A percentile compares a stretch with the other conserved stretches of the same genome.
These are phyloP conservation scores for Dromas ardeola DNA, from an alignment of 2,113 vertebrate species.

Conservation along the genomic window DNA sequence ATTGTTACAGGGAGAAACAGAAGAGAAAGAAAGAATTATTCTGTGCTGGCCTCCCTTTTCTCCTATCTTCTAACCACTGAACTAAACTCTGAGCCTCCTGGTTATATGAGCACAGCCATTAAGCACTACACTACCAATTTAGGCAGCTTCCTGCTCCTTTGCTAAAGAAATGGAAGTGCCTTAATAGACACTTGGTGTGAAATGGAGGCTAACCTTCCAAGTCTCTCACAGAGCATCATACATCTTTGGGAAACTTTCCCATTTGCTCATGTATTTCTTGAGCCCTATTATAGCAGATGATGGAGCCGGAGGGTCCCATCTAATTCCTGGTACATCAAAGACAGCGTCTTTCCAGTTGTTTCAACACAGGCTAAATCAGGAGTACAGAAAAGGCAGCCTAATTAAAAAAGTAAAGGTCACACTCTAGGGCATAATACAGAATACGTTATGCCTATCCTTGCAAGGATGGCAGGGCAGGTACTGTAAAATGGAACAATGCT, in stretches of 20 bases:
- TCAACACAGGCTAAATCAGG: neutral
- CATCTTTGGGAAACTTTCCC: neutral
- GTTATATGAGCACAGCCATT: neutral
- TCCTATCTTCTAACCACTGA: neutral
- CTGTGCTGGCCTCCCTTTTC: neutral
- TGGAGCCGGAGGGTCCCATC: neutral
- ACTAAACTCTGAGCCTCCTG: neutral
- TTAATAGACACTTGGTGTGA: neutral
- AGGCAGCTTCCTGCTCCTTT: neutral
- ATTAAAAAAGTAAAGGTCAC: neutral
- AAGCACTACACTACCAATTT: neutral
- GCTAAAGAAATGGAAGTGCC: neutral
- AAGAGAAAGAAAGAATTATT: neutral
- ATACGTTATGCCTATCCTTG: neutral
- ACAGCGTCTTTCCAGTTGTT: neutral
- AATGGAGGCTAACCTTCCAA: neutral
- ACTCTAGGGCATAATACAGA: neutral
- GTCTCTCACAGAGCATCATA: neutral
- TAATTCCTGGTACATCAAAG: neutral
- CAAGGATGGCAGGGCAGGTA: neutral
- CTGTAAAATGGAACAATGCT: neutral
- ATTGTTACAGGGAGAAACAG: neutral
- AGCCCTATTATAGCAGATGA: neutral
- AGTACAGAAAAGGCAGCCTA: neutral
- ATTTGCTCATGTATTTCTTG: neutral